These are phyloP conservation scores for Eilema depressum DNA, from an alignment of 2,888 invertebrate genomes.

Conservation along the genomic window DNA sequence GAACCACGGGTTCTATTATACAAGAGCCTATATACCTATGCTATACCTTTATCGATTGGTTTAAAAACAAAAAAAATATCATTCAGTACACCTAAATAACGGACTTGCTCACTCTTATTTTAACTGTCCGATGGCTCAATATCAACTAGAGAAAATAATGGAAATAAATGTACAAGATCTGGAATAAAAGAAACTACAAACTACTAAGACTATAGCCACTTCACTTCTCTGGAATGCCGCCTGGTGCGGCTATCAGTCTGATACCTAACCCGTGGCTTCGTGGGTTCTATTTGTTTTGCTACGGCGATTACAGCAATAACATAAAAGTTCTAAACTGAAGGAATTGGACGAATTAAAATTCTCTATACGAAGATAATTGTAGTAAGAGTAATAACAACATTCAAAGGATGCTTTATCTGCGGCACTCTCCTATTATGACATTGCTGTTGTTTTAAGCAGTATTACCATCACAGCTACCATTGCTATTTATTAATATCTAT, in stretches of 20 bases:
- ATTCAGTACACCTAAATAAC: background rate
- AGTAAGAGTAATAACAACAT: background rate
- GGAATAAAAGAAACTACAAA: background rate
- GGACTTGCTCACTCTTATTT: background rate
- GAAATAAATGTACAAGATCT: background rate
- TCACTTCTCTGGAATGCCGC: background rate
- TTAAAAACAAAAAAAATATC: background rate
- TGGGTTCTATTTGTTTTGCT: background rate
- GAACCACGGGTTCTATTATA: background rate
- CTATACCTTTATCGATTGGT: too few relatives aligned
- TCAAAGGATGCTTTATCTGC: background rate
- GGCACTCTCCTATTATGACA: background rate
- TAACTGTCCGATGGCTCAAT: background rate
- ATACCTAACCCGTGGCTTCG: background rate
- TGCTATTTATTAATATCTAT: conserved; percentile 11
- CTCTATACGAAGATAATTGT: background rate
- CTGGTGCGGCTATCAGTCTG: background rate
- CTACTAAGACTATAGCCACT: background rate
- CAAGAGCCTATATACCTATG: background rate
- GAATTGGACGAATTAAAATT: conserved; percentile 2
- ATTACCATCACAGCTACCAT: conserved; percentile 7
- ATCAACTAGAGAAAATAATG: background rate
- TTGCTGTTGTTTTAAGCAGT: background rate
- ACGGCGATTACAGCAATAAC: background rate
- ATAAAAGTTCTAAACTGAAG: background rate